phyloP scores from a whole-genome alignment of 2,113 vertebrate species.

The Smithornis capensis region DNA sequence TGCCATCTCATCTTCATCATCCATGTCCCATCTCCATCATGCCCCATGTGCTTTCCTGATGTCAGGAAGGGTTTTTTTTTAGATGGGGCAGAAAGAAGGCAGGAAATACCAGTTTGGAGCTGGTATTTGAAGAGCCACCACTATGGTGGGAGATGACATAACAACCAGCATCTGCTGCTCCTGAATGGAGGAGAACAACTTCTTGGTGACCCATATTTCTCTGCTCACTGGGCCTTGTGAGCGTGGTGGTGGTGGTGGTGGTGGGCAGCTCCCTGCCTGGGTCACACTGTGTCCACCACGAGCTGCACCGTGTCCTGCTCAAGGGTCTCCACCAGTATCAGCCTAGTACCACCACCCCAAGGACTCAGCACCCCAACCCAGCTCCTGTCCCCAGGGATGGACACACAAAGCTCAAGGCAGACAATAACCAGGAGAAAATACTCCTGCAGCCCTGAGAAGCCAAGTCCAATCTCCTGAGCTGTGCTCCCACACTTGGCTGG shows the following conservation, averaged over 20 bases:
- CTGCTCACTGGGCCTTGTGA: background rate
- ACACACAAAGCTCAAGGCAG: background rate
- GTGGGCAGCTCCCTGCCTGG: background rate
- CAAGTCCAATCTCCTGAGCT: background rate
- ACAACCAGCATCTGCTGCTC: background rate
- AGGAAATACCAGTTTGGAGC: background rate
- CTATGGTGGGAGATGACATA: background rate
- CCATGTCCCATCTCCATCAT: background rate
- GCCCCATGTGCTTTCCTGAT: background rate
- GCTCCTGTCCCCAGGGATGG: background rate
- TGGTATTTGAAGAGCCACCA: background rate
- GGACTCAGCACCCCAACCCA: background rate
- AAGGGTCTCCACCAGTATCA: background rate
- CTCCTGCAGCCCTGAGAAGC: background rate
- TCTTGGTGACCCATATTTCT: background rate
- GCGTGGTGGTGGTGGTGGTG: rapidly evolving
- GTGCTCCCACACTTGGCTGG: background rate
- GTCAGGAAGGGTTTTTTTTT: background rate
- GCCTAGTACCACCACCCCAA: background rate
- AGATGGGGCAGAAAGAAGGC: background rate
- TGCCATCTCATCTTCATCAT: background rate
- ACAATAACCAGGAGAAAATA: background rate
- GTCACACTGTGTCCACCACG: background rate
- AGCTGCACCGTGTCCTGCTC: background rate
- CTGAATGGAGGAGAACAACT: background rate